Evolutionary conservation across 2,888 invertebrate genomes (phyloP).

Genomic region (Lamproptera curius): DNA sequence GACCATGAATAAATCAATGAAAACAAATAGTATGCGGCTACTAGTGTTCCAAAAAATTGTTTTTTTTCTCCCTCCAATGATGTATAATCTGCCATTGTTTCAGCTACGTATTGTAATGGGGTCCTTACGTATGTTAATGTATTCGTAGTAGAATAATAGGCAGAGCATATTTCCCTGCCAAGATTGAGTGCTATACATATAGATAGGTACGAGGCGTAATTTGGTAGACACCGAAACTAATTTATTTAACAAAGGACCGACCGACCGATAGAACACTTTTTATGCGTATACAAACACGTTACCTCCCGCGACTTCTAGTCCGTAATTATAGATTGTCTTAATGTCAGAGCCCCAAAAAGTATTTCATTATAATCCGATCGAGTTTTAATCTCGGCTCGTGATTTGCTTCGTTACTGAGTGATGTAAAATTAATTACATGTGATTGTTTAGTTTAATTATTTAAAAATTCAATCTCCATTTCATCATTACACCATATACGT

Average conservation of each 20-base stretch:
- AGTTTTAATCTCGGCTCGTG: not conserved
- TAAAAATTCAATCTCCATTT: too few relatives aligned
- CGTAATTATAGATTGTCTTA: conserved; percentile 51
- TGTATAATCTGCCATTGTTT: conserved; percentile 67
- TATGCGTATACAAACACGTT: conserved; percentile 71
- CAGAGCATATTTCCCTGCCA: conserved; percentile 72
- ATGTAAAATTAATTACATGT: not conserved
- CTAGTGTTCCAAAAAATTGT: conserved; percentile 66
- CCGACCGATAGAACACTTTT: conserved; percentile 73
- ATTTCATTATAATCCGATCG: conserved; percentile 8
- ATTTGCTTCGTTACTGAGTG: not conserved
- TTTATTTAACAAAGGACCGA: conserved; percentile 78
- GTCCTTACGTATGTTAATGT: conserved; percentile 67
- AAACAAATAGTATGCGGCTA: conserved; percentile 76
- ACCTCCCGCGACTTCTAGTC: conserved; percentile 43
- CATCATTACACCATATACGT: too few relatives aligned
- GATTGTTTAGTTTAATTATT: too few relatives aligned
- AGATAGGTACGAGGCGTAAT: conserved; percentile 76
- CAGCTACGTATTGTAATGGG: conserved; percentile 60
- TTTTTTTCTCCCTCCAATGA: conserved; percentile 61
- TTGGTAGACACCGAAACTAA: conserved; percentile 80
- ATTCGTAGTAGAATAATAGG: conserved; percentile 65
- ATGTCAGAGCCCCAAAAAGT: conserved; percentile 29
- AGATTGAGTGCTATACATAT: conserved; percentile 66
- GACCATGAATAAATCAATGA: conserved; percentile 78